Evolutionary conservation across 1,140 invertebrate genomes (phyloP).

Genomic region (Drosophila lini): DNA sequence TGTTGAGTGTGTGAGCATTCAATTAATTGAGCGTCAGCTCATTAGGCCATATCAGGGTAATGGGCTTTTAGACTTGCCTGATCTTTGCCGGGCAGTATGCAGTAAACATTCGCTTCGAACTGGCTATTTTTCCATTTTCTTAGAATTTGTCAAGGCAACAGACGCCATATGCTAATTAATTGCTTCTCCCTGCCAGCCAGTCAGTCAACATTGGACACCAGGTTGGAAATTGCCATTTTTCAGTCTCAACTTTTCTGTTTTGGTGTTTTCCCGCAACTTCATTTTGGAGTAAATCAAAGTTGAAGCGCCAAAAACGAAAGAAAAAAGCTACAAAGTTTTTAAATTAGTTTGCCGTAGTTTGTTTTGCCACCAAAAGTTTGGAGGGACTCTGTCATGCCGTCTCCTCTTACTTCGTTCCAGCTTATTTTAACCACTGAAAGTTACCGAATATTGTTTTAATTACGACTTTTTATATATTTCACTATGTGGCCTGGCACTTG

Average conservation of each 20-base stretch:
- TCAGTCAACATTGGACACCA: constrained; percentile 18
- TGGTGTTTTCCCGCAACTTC: constrained; percentile 5
- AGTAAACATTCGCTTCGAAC: constrained; percentile 7
- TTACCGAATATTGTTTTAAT: constrained; percentile 40
- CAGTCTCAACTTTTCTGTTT: constrained; percentile 29
- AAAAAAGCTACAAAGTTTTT: constrained; percentile 48
- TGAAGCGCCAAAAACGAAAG: constrained; percentile 4
- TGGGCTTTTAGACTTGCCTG: neutral
- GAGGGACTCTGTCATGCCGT: neutral
- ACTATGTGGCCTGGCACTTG: constrained; percentile 3
- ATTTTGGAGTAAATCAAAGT: constrained; percentile 45
- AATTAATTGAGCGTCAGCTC: constrained; percentile 40
- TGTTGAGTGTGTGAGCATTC: constrained; percentile 22
- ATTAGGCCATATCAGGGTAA: constrained; percentile 3
- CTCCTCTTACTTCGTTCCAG: neutral
- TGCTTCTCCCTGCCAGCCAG: constrained; percentile 38
- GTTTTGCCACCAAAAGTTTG: constrained; percentile 40
- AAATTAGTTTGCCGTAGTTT: constrained; percentile 60
- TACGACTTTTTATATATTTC: constrained; percentile 33
- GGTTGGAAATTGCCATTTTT: constrained; percentile 32
- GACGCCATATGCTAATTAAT: constrained; percentile 52
- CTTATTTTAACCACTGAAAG: neutral
- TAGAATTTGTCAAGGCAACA: constrained; percentile 7
- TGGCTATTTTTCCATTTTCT: neutral
- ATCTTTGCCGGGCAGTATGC: neutral